Conservation (phyloP, 1,140 invertebrate species). For the Drepana arcuata region DNA sequence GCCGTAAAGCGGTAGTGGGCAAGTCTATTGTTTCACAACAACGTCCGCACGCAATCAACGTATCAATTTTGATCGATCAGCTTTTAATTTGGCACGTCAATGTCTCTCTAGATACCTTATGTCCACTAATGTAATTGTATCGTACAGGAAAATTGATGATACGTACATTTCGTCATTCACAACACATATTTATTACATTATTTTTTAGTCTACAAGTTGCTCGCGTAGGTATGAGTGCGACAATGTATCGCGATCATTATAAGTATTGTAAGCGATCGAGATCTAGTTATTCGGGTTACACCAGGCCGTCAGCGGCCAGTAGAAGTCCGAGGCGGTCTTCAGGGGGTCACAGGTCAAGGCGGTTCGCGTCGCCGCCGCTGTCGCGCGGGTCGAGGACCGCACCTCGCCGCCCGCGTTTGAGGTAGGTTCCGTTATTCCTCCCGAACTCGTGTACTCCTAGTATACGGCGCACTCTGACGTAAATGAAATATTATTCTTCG, state of each 20-base stretch:
- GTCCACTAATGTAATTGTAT: too few relatives aligned
- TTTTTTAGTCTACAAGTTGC: too few relatives aligned
- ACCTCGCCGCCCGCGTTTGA: slow-evolving; percentile 26
- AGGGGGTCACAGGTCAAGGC: slow-evolving; percentile 49
- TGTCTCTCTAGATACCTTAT: too few relatives aligned
- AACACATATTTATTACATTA: too few relatives aligned
- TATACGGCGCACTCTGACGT: too few relatives aligned
- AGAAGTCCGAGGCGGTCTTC: slow-evolving; percentile 25
- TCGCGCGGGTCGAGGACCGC: slow-evolving; percentile 46
- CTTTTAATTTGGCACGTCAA: slow-evolving; percentile 7
- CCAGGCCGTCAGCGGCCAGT: slow-evolving; percentile 35
- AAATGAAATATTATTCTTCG: too few relatives aligned
- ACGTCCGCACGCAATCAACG: slow-evolving; percentile 12
- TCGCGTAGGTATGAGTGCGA: too few relatives aligned
- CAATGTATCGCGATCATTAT: too few relatives aligned
- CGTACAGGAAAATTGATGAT: too few relatives aligned
- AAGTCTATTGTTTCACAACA: slow-evolving; percentile 21
- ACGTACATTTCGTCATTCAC: too few relatives aligned
- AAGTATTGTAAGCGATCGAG: too few relatives aligned
- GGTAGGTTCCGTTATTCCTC: slow-evolving; percentile 48
- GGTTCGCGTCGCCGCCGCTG: slow-evolving; percentile 29
- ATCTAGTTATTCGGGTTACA: too few relatives aligned
- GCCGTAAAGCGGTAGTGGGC: slow-evolving; percentile 10
- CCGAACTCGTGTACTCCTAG: slow-evolving; percentile 35
- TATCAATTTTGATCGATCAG: slow-evolving; percentile 19